These are phyloP conservation scores for Tortrix viridana DNA, from an alignment of 2,888 invertebrate species.

Conservation along the genomic window DNA sequence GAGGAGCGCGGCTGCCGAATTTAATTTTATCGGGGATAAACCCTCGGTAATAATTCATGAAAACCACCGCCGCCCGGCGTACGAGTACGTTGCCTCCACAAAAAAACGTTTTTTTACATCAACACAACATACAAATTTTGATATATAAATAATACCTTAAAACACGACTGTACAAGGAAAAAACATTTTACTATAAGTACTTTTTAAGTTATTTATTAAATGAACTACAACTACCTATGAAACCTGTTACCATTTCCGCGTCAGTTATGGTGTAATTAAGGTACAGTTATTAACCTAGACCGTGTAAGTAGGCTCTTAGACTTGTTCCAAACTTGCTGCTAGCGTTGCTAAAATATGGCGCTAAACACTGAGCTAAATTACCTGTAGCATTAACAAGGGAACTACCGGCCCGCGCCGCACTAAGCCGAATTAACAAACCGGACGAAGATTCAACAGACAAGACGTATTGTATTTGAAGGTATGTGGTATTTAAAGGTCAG, in stretches of 20 bases:
- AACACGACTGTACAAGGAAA: background rate
- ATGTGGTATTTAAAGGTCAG: no score
- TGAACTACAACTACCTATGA: background rate
- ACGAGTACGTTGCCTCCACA: slow-evolving; percentile 39
- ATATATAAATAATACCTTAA: slow-evolving; percentile 4
- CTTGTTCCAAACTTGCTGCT: slow-evolving; percentile 17
- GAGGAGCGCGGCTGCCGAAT: slow-evolving; percentile 61
- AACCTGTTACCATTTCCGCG: background rate
- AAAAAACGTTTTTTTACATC: slow-evolving; percentile 13
- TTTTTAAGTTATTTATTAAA: slow-evolving; percentile 1
- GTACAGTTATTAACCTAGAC: slow-evolving; percentile 25
- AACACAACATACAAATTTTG: slow-evolving; percentile 18
- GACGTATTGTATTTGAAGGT: slow-evolving; percentile 7
- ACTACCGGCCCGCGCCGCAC: slow-evolving; percentile 16
- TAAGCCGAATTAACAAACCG: slow-evolving; percentile 31
- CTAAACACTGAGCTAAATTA: slow-evolving; percentile 30
- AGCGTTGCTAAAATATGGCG: slow-evolving; percentile 32
- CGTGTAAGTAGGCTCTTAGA: slow-evolving; percentile 19
- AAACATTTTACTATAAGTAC: no score
- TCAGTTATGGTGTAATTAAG: slow-evolving; percentile 6
- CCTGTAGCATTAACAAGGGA: slow-evolving; percentile 24
- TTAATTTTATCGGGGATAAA: slow-evolving; percentile 71
- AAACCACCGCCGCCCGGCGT: slow-evolving; percentile 51
- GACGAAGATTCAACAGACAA: slow-evolving; percentile 19
- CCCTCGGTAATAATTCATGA: slow-evolving; percentile 66